Evolutionary conservation across 2,888 invertebrate genomes (phyloP).

Genomic region (Eupithecia abbreviata): DNA sequence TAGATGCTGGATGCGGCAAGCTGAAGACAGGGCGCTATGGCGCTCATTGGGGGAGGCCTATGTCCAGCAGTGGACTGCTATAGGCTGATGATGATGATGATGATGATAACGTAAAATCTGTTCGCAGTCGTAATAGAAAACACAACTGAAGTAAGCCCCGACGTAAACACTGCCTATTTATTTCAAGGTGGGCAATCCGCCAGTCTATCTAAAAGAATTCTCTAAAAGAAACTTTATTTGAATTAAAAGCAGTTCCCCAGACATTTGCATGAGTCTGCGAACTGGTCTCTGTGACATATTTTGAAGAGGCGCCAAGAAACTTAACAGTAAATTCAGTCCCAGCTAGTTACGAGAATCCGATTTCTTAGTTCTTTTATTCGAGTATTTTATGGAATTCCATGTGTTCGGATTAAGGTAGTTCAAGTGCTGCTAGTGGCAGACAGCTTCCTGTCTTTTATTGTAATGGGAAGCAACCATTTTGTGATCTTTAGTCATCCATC

Average conservation of each 20-base stretch:
- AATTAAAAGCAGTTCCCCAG: slow-evolving; percentile 54
- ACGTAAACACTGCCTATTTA: slow-evolving; percentile 32
- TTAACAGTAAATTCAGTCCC: slow-evolving; percentile 41
- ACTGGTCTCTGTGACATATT: slow-evolving; percentile 48
- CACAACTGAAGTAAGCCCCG: slow-evolving; percentile 21
- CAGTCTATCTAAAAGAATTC: slow-evolving; percentile 39
- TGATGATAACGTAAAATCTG: neutral
- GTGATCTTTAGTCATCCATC: neutral
- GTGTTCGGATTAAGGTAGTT: slow-evolving; percentile 19
- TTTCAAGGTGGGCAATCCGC: slow-evolving; percentile 35
- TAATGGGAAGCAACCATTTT: neutral
- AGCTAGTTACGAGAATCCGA: slow-evolving; percentile 32
- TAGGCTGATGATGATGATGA: no score
- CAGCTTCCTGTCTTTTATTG: neutral
- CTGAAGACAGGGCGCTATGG: no score
- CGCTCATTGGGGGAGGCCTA: no score
- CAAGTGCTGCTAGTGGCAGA: slow-evolving; percentile 17
- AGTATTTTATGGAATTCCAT: slow-evolving; percentile 30
- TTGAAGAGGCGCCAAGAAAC: slow-evolving; percentile 57
- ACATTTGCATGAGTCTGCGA: slow-evolving; percentile 50
- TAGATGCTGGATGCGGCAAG: no score
- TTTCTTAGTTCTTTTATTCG: slow-evolving; percentile 28
- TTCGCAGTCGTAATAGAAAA: slow-evolving; percentile 4
- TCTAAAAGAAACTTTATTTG: slow-evolving; percentile 49
- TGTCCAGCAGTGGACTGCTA: no score